Evolutionary conservation across 2,888 invertebrate species (phyloP), one percentile per base, ranked within the genome.

Genomic region (Stegophylla sp.): DNA sequence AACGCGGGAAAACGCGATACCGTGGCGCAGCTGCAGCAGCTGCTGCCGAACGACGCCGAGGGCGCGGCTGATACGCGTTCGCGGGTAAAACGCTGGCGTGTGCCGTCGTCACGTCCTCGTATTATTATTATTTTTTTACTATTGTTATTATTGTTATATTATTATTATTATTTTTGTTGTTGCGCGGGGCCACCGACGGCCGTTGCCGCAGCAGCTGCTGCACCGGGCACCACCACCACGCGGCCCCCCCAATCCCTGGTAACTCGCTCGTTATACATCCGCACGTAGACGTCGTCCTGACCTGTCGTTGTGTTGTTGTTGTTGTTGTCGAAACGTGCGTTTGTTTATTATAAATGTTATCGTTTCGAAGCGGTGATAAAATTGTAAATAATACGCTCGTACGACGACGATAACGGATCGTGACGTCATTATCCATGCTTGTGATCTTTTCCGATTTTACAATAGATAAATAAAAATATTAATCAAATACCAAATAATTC

Each of bases 1-100:
- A 71, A 51, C 79, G 79, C 79, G 79, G 79, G 79, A 79, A 79
- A 79, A 71, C 17, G 56, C 2, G 20, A n/a, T n/a, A n/a, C 48
- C 10, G 15, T 61, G 17, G 20, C n/a, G 56, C 59, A 1, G 56
- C 20, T n/a, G 23, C 45, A 17, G 56, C 73, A 26, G 73, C 73
- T n/a, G 26, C 1, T 12, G 26, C 15, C 51, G 51, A 5, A 15
- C 5, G 51, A n/a, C 2, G 1, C 12, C 3, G 23, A 23, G 10
- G 59, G 59, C 13, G 28, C 59, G 20, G 59, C 23, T 59, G 59
- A 23, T 1, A 15, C 23, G 53, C 0, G 20, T 7, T 1, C n/a
- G n/a, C 53, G 20, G 10, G n/a, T 17, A 23, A 5, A 20, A 23
- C 28, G 59, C 26, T 9, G 13, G 26, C 59, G 26, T 13, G 12